Evolutionary conservation across 2,888 invertebrate genomes (phyloP).

Genomic region (Cistogaster globosa): DNA sequence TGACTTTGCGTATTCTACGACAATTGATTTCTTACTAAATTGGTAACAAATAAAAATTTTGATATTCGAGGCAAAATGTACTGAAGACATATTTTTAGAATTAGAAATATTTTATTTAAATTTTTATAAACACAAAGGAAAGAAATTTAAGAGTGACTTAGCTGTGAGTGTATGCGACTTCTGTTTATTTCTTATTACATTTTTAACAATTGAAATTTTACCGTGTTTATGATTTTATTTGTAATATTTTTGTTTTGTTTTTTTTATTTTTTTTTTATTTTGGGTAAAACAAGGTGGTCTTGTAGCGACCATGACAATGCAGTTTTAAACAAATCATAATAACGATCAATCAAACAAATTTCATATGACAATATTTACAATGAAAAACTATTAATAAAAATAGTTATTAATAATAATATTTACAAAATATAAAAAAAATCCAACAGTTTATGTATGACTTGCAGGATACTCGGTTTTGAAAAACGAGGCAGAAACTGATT

Average conservation of each 20-base stretch:
- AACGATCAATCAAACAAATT: constrained; percentile 30
- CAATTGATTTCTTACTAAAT: too few relatives aligned
- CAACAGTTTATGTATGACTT: too few relatives aligned
- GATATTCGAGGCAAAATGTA: too few relatives aligned
- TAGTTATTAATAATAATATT: neutral
- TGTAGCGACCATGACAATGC: constrained; percentile 49
- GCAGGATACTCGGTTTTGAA: too few relatives aligned
- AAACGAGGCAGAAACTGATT: too few relatives aligned
- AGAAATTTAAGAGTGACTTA: constrained; percentile 16
- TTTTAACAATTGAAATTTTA: constrained; percentile 17
- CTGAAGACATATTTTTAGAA: too few relatives aligned
- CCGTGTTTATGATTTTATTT: constrained; percentile 1
- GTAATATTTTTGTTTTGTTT: neutral
- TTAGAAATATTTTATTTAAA: too few relatives aligned
- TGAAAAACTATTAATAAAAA: neutral
- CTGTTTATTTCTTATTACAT: constrained; percentile 12
- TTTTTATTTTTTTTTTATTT: neutral
- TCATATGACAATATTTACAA: constrained; percentile 34
- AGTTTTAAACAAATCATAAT: constrained; percentile 33
- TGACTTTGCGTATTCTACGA: too few relatives aligned
- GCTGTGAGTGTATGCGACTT: neutral
- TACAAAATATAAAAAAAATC: neutral
- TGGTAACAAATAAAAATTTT: too few relatives aligned
- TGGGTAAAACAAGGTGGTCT: constrained; percentile 35
- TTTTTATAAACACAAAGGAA: neutral